phyloP scores from a whole-genome alignment of 1,140 invertebrate species.

The Drosophila elegans region DNA sequence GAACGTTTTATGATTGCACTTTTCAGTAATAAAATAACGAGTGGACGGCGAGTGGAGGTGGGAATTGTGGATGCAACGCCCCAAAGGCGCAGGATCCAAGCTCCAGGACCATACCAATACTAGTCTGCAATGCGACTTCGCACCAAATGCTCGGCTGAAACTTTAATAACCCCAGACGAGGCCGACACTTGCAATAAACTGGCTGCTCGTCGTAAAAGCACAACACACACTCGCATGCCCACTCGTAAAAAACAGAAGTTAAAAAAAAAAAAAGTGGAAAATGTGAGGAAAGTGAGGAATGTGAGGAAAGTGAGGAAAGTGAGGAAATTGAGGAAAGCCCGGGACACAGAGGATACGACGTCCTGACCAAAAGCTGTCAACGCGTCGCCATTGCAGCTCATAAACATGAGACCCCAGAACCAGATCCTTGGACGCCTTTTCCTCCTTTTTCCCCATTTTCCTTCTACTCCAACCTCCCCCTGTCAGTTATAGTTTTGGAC shows the following conservation, averaged over 20 bases:
- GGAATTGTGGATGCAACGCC: slow-evolving; percentile 16
- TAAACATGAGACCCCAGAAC: slow-evolving; percentile 53
- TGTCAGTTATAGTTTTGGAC: slow-evolving; percentile 58
- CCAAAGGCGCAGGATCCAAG: background rate
- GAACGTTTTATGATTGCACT: slow-evolving; percentile 81
- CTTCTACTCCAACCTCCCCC: background rate
- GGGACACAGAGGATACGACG: slow-evolving; percentile 1
- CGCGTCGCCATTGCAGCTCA: slow-evolving; percentile 72
- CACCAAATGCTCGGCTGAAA: slow-evolving; percentile 59
- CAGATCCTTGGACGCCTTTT: background rate
- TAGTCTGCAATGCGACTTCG: slow-evolving; percentile 54
- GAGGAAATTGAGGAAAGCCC: background rate
- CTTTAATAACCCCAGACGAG: slow-evolving; percentile 75
- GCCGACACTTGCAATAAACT: slow-evolving; percentile 74
- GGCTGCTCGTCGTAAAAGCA: slow-evolving; percentile 68
- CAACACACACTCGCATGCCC: slow-evolving; percentile 18
- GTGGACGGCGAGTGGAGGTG: slow-evolving; percentile 1
- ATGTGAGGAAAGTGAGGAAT: background rate
- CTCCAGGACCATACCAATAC: background rate
- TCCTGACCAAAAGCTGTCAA: slow-evolving; percentile 63
- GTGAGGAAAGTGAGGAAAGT: too few relatives aligned
- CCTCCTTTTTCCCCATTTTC: background rate
- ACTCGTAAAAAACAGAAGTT: slow-evolving; percentile 19
- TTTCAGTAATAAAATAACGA: slow-evolving; percentile 74
- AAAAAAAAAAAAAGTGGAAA: slow-evolving; percentile 23